These are phyloP conservation scores for Mellilla xanthometata DNA, from an alignment of 2,888 invertebrate species.

Conservation along the genomic window DNA sequence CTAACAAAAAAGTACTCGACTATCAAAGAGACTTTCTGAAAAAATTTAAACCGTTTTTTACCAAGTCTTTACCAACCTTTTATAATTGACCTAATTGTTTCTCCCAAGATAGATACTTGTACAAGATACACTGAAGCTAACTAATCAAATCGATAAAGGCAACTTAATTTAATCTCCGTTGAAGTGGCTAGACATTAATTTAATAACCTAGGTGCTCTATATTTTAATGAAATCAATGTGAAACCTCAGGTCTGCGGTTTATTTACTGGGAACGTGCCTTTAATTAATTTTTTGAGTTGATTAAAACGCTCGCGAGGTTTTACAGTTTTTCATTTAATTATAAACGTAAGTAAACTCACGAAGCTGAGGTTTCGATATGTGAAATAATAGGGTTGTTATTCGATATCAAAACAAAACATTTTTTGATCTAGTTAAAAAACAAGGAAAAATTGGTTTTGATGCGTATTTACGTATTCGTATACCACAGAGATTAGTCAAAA, in stretches of 20 bases:
- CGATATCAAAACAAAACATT: background rate
- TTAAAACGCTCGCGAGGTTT: slow-evolving; percentile 37
- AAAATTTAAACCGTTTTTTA: too few species aligned
- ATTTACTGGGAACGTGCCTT: slow-evolving; percentile 29
- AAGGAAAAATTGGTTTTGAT: too few species aligned
- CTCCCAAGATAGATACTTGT: too few species aligned
- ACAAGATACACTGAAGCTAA: too few species aligned
- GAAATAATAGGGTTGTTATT: slow-evolving; percentile 25
- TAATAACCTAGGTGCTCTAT: slow-evolving; percentile 22
- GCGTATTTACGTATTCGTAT: too few species aligned
- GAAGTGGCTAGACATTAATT: slow-evolving; percentile 1
- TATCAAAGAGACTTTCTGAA: too few species aligned
- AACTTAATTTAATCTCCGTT: background rate
- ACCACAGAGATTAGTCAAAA: too few species aligned
- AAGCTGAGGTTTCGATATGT: slow-evolving; percentile 32
- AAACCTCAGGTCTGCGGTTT: slow-evolving; percentile 27
- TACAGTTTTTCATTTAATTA: slow-evolving; percentile 52
- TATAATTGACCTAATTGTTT: too few species aligned
- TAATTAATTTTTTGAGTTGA: slow-evolving; percentile 47
- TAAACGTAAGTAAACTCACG: slow-evolving; percentile 36
- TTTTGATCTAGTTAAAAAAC: too few species aligned
- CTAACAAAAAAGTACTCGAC: too few species aligned
- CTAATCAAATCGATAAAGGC: background rate
- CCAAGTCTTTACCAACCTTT: too few species aligned
- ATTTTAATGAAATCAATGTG: slow-evolving; percentile 30